phyloP scores from a whole-genome alignment of 2,888 invertebrate genomes.

The Rhabditophanes sp. region DNA sequence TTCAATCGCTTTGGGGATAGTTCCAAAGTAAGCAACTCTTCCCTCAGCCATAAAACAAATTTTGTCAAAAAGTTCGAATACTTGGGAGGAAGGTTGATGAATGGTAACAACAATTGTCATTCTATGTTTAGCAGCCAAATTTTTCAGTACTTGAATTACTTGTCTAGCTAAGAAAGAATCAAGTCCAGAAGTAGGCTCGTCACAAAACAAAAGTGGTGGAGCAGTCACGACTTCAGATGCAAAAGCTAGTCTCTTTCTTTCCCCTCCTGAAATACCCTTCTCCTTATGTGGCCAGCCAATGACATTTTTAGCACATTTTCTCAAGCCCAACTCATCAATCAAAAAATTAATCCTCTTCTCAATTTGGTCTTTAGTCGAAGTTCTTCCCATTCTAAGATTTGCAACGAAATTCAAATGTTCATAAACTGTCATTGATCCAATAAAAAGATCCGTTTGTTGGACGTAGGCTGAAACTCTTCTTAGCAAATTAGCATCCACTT shows the following conservation, averaged over 20 bases:
- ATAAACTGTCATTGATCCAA: slow-evolving; percentile 64
- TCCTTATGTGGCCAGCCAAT: slow-evolving; percentile 55
- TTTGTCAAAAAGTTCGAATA: slow-evolving; percentile 70
- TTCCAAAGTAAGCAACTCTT: slow-evolving; percentile 28
- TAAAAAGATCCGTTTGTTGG: slow-evolving; percentile 77
- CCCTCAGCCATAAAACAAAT: slow-evolving; percentile 33
- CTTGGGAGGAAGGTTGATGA: slow-evolving; percentile 82
- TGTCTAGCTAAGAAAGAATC: slow-evolving; percentile 46
- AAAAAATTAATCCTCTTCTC: slow-evolving; percentile 57
- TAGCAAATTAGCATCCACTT: neutral
- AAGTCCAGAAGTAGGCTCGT: slow-evolving; percentile 50
- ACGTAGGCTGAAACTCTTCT: slow-evolving; percentile 62
- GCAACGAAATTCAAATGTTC: slow-evolving; percentile 77
- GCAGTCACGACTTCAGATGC: slow-evolving; percentile 65
- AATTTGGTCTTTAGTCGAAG: neutral
- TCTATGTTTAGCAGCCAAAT: slow-evolving; percentile 51
- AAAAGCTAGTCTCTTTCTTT: slow-evolving; percentile 75
- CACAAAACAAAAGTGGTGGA: slow-evolving; percentile 50
- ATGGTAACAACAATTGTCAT: slow-evolving; percentile 81
- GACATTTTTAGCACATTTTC: too few species aligned
- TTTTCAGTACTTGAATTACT: slow-evolving; percentile 42
- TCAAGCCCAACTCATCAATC: slow-evolving; percentile 7
- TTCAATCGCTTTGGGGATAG: slow-evolving; percentile 18
- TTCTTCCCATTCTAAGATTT: slow-evolving; percentile 1
- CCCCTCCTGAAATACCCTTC: slow-evolving; percentile 63